Percentiles rank a stretch among this genome's conserved stretches.
Evolutionary conservation across 1,140 invertebrate genomes (phyloP).

Genomic region (Augochlora pura): DNA sequence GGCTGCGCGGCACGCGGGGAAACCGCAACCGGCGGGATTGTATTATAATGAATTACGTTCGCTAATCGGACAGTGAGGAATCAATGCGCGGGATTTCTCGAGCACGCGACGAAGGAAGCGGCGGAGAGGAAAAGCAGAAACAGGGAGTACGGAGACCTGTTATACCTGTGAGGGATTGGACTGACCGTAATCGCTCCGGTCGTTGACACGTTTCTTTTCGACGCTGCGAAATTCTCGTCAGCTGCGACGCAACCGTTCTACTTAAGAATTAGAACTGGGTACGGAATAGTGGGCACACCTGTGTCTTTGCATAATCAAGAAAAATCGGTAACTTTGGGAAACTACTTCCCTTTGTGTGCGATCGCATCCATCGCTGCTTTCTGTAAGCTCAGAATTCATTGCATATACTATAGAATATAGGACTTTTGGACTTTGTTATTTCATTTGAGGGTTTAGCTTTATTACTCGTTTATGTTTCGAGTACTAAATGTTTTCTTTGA

Average conservation of each 20-base stretch:
- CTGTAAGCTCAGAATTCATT: too few relatives aligned
- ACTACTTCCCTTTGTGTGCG: too few relatives aligned
- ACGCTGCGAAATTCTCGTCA: constrained; percentile 26
- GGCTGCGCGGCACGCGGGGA: too few relatives aligned
- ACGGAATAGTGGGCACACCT: too few relatives aligned
- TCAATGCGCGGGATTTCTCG: constrained; percentile 16
- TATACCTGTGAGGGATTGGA: constrained; percentile 45
- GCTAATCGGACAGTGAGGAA: constrained; percentile 33
- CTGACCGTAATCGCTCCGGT: constrained; percentile 40
- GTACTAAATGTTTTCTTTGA: too few relatives aligned
- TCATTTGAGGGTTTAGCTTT: too few relatives aligned
- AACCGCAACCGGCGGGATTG: neutral
- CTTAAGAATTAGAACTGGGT: constrained; percentile 7
- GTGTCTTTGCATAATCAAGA: too few relatives aligned
- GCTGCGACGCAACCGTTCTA: neutral
- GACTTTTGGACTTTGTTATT: too few relatives aligned
- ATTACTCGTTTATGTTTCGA: too few relatives aligned
- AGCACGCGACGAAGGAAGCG: constrained; percentile 23
- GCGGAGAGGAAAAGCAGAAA: constrained; percentile 23
- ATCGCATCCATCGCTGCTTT: too few relatives aligned
- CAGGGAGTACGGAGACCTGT: constrained; percentile 37
- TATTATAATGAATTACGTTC: constrained; percentile 8
- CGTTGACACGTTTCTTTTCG: constrained; percentile 43
- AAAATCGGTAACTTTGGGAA: too few relatives aligned
- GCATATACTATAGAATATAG: too few relatives aligned